Conservation (phyloP, 2,797 vertebrate species). For the Lophius americanus region DNA sequence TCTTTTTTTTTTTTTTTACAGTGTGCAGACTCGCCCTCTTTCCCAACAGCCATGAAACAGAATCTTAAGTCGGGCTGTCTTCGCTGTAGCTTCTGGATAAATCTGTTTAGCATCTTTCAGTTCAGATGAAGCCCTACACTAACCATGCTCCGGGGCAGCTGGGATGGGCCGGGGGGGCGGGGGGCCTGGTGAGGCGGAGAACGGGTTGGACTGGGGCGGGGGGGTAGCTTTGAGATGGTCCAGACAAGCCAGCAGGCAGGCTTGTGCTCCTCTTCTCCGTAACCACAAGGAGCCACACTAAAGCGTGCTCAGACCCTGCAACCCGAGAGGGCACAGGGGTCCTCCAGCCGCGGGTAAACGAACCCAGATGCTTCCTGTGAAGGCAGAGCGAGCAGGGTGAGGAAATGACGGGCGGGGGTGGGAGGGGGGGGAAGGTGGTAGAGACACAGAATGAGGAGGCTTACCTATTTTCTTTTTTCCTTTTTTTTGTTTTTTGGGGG, state of each 20-base stretch:
- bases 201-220: slow-evolving; percentile 55
- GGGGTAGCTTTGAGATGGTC: slow-evolving; percentile 89
- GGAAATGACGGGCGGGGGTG: slow-evolving; percentile 24
- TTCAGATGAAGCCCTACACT: slow-evolving; percentile 91
- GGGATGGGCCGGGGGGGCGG: slow-evolving; percentile 80
- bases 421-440: slow-evolving; percentile 46
- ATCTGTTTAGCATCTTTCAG: slow-evolving; percentile 95
- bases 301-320: slow-evolving; percentile 84
- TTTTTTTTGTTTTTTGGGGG: slow-evolving; percentile 2
- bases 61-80: slow-evolving; percentile 78
- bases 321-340: slow-evolving; percentile 86
- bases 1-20: no score
- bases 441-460: slow-evolving; percentile 56
- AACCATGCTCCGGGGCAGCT: slow-evolving; percentile 91
- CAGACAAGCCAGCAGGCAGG: slow-evolving; percentile 80
- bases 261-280: slow-evolving; percentile 75
- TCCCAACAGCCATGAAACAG: slow-evolving; percentile 61
- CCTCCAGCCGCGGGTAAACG: slow-evolving; percentile 85
- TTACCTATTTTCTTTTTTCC: slow-evolving; percentile 64
- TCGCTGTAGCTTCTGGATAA: slow-evolving; percentile 86
- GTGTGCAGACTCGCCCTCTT: slow-evolving; percentile 16
- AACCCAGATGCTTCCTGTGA: slow-evolving; percentile 94
- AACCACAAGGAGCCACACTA: slow-evolving; percentile 89
- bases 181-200: slow-evolving; percentile 50
- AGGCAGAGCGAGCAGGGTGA: slow-evolving; percentile 70